Conservation (phyloP, 2,113 vertebrate genomes). For the Gadus chalcogrammus region DNA sequence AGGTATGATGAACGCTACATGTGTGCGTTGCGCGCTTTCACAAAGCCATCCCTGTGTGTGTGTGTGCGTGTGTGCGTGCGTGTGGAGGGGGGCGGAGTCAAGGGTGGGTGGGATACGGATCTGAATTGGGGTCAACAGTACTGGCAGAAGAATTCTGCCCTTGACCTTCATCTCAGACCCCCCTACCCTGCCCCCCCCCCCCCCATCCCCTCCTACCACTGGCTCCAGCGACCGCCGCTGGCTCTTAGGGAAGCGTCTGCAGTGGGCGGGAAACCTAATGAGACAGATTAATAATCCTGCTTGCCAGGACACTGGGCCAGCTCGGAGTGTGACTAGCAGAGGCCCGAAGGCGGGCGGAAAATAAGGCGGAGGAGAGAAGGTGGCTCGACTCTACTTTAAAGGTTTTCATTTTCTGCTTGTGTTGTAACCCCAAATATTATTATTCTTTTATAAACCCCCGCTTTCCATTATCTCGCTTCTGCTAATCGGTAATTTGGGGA, state of each 20-base stretch:
- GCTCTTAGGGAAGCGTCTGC: no score
- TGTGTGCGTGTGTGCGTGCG: slow-evolving; percentile 19
- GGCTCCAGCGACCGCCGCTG: no score
- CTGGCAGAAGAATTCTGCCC: slow-evolving; percentile 47
- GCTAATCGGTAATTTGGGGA: slow-evolving; percentile 53
- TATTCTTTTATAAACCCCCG: background rate
- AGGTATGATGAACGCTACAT: slow-evolving; percentile 83
- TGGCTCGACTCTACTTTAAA: background rate
- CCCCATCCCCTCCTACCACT: background rate
- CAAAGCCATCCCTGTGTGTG: slow-evolving; percentile 67
- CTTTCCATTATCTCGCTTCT: slow-evolving; percentile 47
- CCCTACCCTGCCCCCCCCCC: background rate
- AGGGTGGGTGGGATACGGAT: slow-evolving; percentile 29
- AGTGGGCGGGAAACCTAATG: no score
- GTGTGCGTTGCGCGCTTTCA: slow-evolving; percentile 86
- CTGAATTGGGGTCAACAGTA: slow-evolving; percentile 53
- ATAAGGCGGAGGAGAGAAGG: background rate
- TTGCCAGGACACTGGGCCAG: no score
- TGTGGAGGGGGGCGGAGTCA: slow-evolving; percentile 67
- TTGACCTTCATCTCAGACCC: slow-evolving; percentile 57
- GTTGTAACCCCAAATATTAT: background rate
- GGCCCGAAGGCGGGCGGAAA: background rate
- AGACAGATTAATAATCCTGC: no score
- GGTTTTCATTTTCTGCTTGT: background rate
- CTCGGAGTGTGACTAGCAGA: no score